A percentile compares a stretch with the other conserved stretches of the same genome.
Conservation (phyloP, 2,797 vertebrate species). For the Aselliscus stoliczkanus region DNA sequence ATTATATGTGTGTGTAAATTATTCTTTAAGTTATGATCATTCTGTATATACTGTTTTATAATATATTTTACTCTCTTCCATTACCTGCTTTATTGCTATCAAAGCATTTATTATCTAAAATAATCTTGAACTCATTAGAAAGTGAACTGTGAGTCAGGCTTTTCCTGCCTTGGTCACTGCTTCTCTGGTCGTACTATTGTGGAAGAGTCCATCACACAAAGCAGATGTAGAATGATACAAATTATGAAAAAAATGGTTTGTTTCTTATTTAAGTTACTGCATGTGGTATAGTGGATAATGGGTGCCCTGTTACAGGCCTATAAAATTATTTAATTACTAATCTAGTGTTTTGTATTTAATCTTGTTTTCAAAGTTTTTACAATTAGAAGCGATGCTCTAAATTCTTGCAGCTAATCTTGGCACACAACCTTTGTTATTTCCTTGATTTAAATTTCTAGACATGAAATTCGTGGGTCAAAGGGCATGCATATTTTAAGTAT, state of each 20-base stretch:
- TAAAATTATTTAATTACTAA: neutral
- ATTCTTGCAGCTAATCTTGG: neutral
- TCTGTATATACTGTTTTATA: neutral
- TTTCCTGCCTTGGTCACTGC: neutral
- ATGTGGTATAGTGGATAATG: neutral
- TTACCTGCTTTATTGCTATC: neutral
- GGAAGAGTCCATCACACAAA: neutral
- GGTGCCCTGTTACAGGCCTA: neutral
- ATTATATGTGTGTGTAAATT: neutral
- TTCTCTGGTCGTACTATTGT: neutral
- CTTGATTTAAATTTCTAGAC: neutral
- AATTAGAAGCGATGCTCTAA: accelerated
- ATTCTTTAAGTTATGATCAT: neutral
- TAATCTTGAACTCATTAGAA: neutral
- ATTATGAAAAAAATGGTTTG: neutral
- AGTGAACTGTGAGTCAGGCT: neutral
- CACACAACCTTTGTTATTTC: too few relatives aligned
- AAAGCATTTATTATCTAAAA: neutral
- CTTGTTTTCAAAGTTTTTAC: neutral
- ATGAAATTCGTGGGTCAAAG: neutral
- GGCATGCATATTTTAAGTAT: neutral
- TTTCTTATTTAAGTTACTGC: neutral
- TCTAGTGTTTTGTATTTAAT: neutral
- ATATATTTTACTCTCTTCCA: neutral
- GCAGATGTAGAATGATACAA: neutral